A percentile compares a stretch with the other conserved stretches of the same genome.
Evolutionary conservation across 1,140 invertebrate genomes (phyloP).

Genomic region (Sogatella furcifera): DNA sequence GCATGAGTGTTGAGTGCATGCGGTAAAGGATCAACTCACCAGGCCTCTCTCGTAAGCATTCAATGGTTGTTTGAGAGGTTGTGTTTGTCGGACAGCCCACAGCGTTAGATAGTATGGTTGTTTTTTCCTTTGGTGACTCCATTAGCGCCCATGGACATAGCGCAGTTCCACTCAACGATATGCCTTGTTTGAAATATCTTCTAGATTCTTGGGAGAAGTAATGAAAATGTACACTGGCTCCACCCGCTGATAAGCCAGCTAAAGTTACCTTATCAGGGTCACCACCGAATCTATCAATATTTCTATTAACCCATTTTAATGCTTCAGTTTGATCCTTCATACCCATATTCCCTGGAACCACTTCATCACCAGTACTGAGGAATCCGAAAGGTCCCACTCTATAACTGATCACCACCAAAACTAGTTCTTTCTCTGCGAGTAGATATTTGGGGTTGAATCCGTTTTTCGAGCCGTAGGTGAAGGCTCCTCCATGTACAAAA

Average conservation of each 20-base stretch:
- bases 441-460: background rate
- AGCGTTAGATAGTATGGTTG: conserved; percentile 46
- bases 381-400: conserved; percentile 33
- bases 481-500: background rate
- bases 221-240: conserved; percentile 29
- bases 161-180: conserved; percentile 67
- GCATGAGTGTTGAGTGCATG: background rate
- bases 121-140: conserved; percentile 51
- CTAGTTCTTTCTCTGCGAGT: background rate
- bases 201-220: conserved; percentile 23
- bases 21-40: background rate
- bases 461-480: background rate
- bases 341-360: conserved; percentile 45
- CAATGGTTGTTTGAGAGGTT: background rate
- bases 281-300: conserved; percentile 30
- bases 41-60: background rate
- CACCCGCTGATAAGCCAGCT: conserved; percentile 28
- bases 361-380: conserved; percentile 41
- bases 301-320: conserved; percentile 18
- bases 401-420: background rate
- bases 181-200: conserved; percentile 34
- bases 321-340: conserved; percentile 43
- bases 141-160: conserved; percentile 58
- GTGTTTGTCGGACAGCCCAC: conserved; percentile 54
- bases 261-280: conserved; percentile 30